Base-by-base conservation (phyloP, 2,113 vertebrate species). In the Pseudonaja textilis region DNA sequence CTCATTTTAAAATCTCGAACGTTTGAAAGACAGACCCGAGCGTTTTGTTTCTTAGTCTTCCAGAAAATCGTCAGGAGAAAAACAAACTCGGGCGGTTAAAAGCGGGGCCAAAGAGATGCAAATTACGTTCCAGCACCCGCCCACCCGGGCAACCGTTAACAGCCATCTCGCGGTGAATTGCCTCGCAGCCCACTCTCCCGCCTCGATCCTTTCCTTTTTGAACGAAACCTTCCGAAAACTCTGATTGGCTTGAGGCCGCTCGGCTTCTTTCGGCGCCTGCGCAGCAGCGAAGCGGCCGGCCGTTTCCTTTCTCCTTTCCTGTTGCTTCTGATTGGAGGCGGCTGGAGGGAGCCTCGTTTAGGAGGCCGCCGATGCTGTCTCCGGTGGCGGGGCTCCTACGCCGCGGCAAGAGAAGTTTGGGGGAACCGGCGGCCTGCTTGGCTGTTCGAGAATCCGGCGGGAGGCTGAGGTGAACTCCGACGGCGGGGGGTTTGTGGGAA, bases 341-440 rank as follows among this genome's bases (percentile, higher is more conserved):
- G 54, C 0, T 0, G 1, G 1, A 5, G 18, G 1, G 1, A 56
- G 42, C 45, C n/a, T 9, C 50, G 10, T 9, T 9, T 7, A 22
- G 52, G 18, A 8, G 87, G 29, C 14, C 6, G 86, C 11, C 86
- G 26, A 18, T 2, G 86, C 50, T 1, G 45, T 81, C 74, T 81
- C 74, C 85, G 4, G 12, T 25, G 85, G 29, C 16, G 54, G 74
- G 22, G 18, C 18, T 3, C 18, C 7, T 42, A 42, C 7, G 52
- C 87, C 55, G 87, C 23, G 34, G 55, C 22, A 25, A 57, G 47
- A 18, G 50, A 20, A 20, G 50, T n/a, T 54, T 18, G 86, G 50
- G 47, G 26, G 4, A 16, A 20, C 6, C 29, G 29, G 50, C 16
- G 52, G 50, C 6, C 29, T 34, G 29, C 26, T 61, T 52, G 86